These are phyloP conservation scores for Aldabrachelys gigantea DNA, from an alignment of 2,113 vertebrate genomes.

Conservation along the genomic window DNA sequence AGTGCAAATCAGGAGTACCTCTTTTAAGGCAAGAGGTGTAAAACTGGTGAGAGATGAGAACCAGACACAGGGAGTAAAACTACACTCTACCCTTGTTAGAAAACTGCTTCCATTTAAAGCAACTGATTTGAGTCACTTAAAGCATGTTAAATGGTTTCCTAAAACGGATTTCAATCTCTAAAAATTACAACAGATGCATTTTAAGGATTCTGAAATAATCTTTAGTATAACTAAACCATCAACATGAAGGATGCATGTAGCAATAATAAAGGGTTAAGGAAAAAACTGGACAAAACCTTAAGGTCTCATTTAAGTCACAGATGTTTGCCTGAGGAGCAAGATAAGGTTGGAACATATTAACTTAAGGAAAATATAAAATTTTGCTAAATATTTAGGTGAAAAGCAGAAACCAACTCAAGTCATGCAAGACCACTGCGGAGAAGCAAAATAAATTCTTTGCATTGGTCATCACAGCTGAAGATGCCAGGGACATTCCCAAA, in stretches of 20 bases:
- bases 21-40: background rate
- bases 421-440: background rate
- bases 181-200: background rate
- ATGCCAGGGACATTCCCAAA: too few relatives aligned
- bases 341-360: background rate
- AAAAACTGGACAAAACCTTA: conserved; percentile 30
- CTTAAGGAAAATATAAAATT: conserved; percentile 41
- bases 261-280: conserved; percentile 44
- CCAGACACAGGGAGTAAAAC: background rate
- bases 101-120: background rate
- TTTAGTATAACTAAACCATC: background rate
- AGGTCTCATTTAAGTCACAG: conserved; percentile 52
- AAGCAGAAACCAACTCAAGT: conserved; percentile 27
- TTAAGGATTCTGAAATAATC: background rate
- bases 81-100: background rate
- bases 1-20: background rate
- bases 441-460: too few relatives aligned
- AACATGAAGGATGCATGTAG: conserved; percentile 60
- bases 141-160: background rate
- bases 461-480: too few relatives aligned
- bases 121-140: background rate
- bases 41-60: background rate
- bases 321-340: conserved; percentile 31
- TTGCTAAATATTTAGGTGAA: conserved; percentile 45
- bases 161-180: background rate